A percentile compares a stretch with the other conserved stretches of the same genome.
Evolutionary conservation across 2,113 vertebrate species (phyloP).

Genomic region (Perognathus longimembris): DNA sequence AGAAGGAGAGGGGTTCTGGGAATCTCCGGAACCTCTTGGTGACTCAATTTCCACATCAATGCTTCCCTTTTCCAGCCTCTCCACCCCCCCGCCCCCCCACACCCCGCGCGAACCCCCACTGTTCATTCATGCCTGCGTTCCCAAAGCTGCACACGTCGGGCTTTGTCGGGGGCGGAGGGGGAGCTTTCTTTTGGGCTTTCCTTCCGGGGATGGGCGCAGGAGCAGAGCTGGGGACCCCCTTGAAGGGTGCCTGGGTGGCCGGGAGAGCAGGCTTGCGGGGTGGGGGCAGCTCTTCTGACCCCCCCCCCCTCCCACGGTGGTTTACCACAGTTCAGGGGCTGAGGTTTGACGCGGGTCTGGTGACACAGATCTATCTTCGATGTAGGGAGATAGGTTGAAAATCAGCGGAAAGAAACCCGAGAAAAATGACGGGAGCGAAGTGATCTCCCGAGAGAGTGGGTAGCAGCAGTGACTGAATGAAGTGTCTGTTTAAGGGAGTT

Average conservation of each 20-base stretch:
- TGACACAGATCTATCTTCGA: too few relatives aligned
- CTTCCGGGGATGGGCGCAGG: fast-evolving
- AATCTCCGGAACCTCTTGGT: not conserved
- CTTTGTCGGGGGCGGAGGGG: not conserved
- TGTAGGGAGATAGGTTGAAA: not conserved
- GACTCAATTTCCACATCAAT: too few relatives aligned
- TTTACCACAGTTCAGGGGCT: not conserved
- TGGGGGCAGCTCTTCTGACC: not conserved
- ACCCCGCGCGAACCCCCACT: not conserved
- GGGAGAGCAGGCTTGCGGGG: not conserved
- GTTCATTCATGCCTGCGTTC: not conserved
- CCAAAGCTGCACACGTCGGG: not conserved
- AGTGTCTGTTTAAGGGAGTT: not conserved
- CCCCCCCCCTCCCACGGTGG: too few relatives aligned
- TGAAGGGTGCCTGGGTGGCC: not conserved
- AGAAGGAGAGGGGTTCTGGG: not conserved
- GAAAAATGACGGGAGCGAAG: not conserved
- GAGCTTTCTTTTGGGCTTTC: not conserved
- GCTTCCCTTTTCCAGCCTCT: not conserved
- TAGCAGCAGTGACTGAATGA: not conserved
- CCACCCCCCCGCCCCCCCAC: not conserved
- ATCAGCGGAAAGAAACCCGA: not conserved
- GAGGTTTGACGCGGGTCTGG: not conserved
- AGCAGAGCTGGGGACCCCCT: not conserved
- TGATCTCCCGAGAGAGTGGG: not conserved